Evolutionary conservation across 2,113 vertebrate genomes (phyloP), one percentile per base, ranked within the genome.

Genomic region (Nothobranchius furzeri): DNA sequence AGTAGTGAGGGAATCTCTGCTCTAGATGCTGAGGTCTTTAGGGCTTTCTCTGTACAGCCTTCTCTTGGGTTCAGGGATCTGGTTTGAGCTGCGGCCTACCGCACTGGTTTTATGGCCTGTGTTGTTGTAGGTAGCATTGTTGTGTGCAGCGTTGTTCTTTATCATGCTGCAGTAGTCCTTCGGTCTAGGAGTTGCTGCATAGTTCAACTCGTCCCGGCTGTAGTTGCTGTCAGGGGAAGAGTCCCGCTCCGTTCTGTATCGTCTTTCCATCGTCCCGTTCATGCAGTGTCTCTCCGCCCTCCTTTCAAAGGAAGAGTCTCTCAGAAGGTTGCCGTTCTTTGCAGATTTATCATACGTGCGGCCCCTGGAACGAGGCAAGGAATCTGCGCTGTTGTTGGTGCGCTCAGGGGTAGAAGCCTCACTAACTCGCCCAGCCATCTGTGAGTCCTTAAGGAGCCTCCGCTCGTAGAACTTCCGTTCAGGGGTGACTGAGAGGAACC

Each of bases 21-120:
- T 81, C 82, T 93, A 98, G 93, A 98, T 98, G 82, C 97, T 99
- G 88, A 99, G 98, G 93, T 98, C 97, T 60, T 96, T 96, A 91
- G 95, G 95, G 90, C 95, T 97, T 75, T 98, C 97, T 91, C 95
- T 97, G 91, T 96, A 95, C 7, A 94, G 92, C 79, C 94, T 91
- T 85, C 95, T 89, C 79, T 95, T 95, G 87, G 94, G 95, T 89
- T 96, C 95, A 0, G 92, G 88, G 36, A 76, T 86, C 47, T 94
- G 95, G 79, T 91, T 91, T 47, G 89, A 81, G 71, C 83, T 87
- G 75, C 80, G 88, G 83, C 87, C 80, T 0, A 50, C 81, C 36
- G 80, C 25, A 49, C 85, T 87, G 71, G 84, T 85, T 61, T 95
- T 94, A 0, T 88, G 78, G 71, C 76, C 88, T 9, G 80, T 60